These are phyloP conservation scores for Melolontha melolontha DNA, from an alignment of 2,888 invertebrate species.

Conservation along the genomic window DNA sequence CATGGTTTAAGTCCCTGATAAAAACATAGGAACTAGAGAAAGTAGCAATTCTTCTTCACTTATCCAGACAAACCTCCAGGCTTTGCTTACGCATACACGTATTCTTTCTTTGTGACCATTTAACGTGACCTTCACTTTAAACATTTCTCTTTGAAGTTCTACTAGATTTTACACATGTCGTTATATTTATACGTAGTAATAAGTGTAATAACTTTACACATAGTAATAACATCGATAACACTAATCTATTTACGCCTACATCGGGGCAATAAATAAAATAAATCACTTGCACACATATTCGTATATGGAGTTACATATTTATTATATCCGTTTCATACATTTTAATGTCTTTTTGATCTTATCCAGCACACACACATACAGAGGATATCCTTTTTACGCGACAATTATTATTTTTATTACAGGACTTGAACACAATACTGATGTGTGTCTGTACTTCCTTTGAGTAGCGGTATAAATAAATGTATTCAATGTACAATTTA, in stretches of 20 bases:
- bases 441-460: slow-evolving; percentile 48
- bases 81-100: no score
- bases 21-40: no score
- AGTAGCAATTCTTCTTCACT: no score
- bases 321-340: slow-evolving; percentile 23
- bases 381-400: slow-evolving; percentile 61
- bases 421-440: slow-evolving; percentile 54
- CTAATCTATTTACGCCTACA: background rate
- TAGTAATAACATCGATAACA: no score
- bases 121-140: no score
- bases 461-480: slow-evolving; percentile 14
- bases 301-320: background rate
- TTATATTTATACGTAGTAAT: no score
- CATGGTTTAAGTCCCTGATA: no score
- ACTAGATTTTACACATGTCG: no score
- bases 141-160: no score
- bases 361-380: slow-evolving; percentile 47
- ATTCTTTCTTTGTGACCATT: no score
- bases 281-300: background rate
- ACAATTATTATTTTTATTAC: slow-evolving; percentile 59
- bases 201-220: no score
- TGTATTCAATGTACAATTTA: slow-evolving; percentile 10
- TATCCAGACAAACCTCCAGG: no score
- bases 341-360: slow-evolving; percentile 24
- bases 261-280: background rate